A percentile compares a stretch with the other conserved stretches of the same genome.
These are phyloP conservation scores for Actenoides hombroni DNA, from an alignment of 2,113 vertebrate species.

Conservation along the genomic window DNA sequence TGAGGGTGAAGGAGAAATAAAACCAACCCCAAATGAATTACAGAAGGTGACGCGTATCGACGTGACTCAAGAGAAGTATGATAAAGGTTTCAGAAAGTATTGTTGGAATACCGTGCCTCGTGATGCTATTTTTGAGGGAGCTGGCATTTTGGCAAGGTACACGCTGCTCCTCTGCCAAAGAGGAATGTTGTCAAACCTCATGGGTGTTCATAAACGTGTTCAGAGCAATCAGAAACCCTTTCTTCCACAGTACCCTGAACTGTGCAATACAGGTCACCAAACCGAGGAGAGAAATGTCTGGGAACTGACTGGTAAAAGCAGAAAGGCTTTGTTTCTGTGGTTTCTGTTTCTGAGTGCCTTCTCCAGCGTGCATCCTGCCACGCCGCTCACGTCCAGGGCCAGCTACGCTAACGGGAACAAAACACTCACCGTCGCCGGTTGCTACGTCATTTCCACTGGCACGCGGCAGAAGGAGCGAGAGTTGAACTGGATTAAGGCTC, in stretches of 20 bases:
- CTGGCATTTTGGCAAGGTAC: neutral
- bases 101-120: neutral
- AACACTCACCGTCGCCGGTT: rapidly evolving
- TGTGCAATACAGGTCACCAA: neutral
- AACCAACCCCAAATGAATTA: neutral
- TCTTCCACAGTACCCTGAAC: neutral
- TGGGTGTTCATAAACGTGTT: neutral
- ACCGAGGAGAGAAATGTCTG: neutral
- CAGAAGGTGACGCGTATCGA: neutral
- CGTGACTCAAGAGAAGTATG: neutral
- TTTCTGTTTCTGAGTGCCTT: neutral
- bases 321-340: neutral
- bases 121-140: neutral
- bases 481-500: neutral
- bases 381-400: neutral
- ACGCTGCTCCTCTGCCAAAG: neutral
- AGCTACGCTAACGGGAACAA: neutral
- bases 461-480: neutral
- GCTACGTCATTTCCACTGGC: neutral
- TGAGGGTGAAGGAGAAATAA: neutral
- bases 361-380: rapidly evolving
- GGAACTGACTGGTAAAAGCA: neutral
- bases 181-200: neutral
- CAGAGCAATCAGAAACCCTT: neutral
- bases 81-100: neutral